Percentiles rank a stretch among this genome's conserved stretches.
phyloP scores from a whole-genome alignment of 2,888 invertebrate genomes.

The Caenorhabditis sinica region DNA sequence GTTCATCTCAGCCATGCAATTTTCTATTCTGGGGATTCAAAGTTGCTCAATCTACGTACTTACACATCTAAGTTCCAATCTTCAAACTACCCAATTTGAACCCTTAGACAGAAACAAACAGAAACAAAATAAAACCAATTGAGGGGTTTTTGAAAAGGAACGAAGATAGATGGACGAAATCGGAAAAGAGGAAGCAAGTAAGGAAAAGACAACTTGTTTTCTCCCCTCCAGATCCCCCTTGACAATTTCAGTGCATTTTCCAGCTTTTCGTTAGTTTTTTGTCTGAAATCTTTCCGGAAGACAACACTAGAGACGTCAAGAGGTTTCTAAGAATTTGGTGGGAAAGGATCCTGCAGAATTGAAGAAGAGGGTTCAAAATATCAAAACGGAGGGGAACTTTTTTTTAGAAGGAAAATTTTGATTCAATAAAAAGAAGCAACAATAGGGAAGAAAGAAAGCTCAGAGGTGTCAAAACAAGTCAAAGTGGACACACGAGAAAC shows the following conservation, averaged over 20 bases:
- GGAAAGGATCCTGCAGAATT: neutral
- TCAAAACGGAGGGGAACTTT: neutral
- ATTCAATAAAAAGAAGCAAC: neutral
- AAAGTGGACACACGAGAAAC: neutral
- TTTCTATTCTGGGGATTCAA: too few species aligned
- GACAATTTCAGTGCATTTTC: conserved; percentile 52
- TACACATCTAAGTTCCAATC: too few species aligned
- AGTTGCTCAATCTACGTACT: too few species aligned
- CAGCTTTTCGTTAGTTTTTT: neutral
- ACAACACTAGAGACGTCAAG: conserved; percentile 22
- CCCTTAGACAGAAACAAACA: neutral
- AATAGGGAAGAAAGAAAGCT: too few species aligned
- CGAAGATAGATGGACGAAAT: conserved; percentile 1
- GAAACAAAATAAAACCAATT: conserved; percentile 2
- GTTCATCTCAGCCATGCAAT: too few species aligned
- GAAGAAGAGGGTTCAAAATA: conserved; percentile 5
- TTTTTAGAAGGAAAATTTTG: neutral
- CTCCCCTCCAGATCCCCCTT: conserved; percentile 11
- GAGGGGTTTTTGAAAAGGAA: neutral
- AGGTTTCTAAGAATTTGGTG: neutral
- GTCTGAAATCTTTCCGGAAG: neutral
- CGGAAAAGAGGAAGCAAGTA: conserved; percentile 1
- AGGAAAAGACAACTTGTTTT: conserved; percentile 18
- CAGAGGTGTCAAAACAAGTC: neutral
- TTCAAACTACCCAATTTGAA: neutral